A percentile compares a stretch with the other conserved stretches of the same genome.
Conservation (phyloP, 1,140 invertebrate species). For the Branchinecta lynchi region DNA sequence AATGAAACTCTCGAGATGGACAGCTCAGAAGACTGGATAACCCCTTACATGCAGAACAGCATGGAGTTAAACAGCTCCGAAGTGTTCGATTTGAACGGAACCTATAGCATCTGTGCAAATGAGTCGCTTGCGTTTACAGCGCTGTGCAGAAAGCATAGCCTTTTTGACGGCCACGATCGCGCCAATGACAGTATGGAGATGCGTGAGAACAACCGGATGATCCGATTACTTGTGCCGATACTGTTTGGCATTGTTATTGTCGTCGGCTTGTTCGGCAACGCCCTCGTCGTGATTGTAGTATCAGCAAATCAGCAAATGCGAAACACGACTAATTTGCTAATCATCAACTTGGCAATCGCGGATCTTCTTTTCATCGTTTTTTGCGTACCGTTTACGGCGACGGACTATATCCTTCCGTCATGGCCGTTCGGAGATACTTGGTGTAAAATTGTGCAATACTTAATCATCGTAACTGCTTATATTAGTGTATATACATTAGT, state of each 20-base stretch:
- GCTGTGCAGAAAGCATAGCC: not conserved
- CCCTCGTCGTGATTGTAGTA: constrained; percentile 45
- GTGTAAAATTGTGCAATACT: constrained; percentile 73
- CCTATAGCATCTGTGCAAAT: not conserved
- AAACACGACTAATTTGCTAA: constrained; percentile 80
- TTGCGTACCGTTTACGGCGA: constrained; percentile 85
- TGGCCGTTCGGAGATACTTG: constrained; percentile 83
- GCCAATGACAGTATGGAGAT: not conserved
- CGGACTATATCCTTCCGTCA: constrained; percentile 63
- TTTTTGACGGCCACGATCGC: not conserved
- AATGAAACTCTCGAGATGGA: too few species aligned
- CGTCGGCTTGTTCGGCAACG: constrained; percentile 73
- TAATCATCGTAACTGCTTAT: constrained; percentile 76
- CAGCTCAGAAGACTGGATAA: too few species aligned
- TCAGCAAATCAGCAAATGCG: constrained; percentile 75
- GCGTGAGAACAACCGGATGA: not conserved
- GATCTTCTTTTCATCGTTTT: constrained; percentile 88
- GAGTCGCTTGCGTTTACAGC: not conserved
- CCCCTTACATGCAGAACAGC: too few species aligned
- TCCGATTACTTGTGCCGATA: constrained; percentile 42
- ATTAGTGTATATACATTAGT: constrained; percentile 87
- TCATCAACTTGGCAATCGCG: constrained; percentile 71
- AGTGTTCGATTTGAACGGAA: too few species aligned
- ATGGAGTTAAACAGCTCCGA: too few species aligned
- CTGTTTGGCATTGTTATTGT: constrained; percentile 75